Base-by-base conservation (phyloP, 35 echinoderm and acorn worm species). In the Lytechinus pictus region DNA sequence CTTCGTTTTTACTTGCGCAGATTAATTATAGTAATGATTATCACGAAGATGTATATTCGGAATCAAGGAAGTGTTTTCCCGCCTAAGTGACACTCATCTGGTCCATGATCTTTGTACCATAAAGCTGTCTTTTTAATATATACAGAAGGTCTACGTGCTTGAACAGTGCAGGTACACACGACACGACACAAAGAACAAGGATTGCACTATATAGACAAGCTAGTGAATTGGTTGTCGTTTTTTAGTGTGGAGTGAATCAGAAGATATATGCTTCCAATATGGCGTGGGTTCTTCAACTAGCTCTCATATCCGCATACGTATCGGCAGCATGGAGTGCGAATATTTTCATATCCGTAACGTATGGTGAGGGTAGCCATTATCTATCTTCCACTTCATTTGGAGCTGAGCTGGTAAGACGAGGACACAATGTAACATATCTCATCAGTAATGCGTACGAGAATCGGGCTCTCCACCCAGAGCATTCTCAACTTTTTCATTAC, bases 341-440 rank as follows among this genome's bases (percentile, higher is more conserved):
- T 57, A 54, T 93, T 33, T 93, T 93, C 92, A 93, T 93, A 55
- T 55, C 92, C 14, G 92, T 93, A 5, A 93, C 92, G 27, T 93
- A 94, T 28, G 97, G 95, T 28, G 96, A 96, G 6, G 97, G 97
- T 5, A 98, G 97, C 93, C 97, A 98, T 94, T 98, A 97, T 58
- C 52, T 92, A 11, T 92, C 94, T 14, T 86, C 91, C 95, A 90
- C 94, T 14, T 8, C 71, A 9, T 95, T 98, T 52, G 95, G 94
- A 52, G 92, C 96, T 88, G 86, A 54, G 12, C 94, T 97, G 72
- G 91, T 95, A 94, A 89, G 89, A 24, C 94, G 96, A 10, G 97
- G 97, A 24, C 97, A 97, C 91, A 96, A 95, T 27, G 96, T 97
- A 2, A 95, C 97, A 4, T 94, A 96, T 44, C 52, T 97, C 8